phyloP scores from a whole-genome alignment of 1,140 invertebrate species.

The Euura lappo region DNA sequence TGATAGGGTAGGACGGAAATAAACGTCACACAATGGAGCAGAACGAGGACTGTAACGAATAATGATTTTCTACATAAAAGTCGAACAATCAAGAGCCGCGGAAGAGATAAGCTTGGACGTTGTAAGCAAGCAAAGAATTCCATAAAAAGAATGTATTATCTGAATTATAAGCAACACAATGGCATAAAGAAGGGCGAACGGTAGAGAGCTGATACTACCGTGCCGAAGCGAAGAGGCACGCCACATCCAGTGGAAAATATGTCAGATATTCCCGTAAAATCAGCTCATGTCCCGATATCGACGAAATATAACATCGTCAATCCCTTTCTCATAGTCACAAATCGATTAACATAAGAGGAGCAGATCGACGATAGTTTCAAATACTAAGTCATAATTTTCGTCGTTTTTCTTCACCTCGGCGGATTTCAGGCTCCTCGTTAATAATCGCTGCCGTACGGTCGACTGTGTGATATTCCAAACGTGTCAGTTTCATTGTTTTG shows the following conservation, averaged over 20 bases:
- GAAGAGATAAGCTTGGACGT: background rate
- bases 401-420: too few species aligned
- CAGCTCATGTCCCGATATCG: background rate
- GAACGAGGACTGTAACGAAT: background rate
- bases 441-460: background rate
- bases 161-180: background rate
- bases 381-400: too few species aligned
- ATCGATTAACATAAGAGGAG: background rate
- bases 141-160: background rate
- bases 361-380: too few species aligned
- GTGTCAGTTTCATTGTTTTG: background rate
- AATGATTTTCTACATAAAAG: slow-evolving; percentile 2
- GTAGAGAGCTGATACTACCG: background rate
- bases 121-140: slow-evolving; percentile 4
- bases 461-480: background rate
- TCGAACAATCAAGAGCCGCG: background rate
- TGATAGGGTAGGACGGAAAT: background rate
- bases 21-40: background rate
- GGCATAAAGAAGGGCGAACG: background rate
- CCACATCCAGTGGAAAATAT: background rate
- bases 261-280: background rate
- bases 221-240: background rate
- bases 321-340: background rate
- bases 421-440: background rate
- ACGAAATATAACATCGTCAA: background rate